Evolutionary conservation across 1,140 invertebrate genomes (phyloP).

Genomic region (Trichonephila clavipes): DNA sequence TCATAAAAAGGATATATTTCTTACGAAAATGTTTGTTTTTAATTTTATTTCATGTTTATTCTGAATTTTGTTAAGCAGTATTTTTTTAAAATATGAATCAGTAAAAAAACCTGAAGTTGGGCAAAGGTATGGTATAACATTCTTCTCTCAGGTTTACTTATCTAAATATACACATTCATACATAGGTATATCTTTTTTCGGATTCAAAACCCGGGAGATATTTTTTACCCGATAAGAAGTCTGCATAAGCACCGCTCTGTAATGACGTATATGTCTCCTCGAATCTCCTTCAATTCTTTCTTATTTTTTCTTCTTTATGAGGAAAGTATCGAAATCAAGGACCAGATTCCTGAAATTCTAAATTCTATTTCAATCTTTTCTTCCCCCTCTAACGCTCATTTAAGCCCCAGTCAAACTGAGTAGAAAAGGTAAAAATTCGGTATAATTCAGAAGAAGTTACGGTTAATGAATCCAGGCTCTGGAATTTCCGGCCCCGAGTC

Average conservation of each 20-base stretch:
- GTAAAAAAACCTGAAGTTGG: too few species aligned
- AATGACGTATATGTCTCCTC: not conserved
- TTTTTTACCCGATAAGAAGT: not conserved
- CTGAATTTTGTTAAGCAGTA: too few species aligned
- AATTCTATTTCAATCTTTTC: slow-evolving; percentile 56
- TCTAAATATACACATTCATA: too few species aligned
- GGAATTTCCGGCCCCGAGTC: slow-evolving; percentile 46
- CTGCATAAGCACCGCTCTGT: not conserved
- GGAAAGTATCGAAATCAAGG: slow-evolving; percentile 11
- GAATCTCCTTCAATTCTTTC: too few species aligned
- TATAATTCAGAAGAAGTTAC: slow-evolving; percentile 58
- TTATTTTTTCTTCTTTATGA: not conserved
- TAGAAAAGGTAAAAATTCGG: slow-evolving; percentile 55
- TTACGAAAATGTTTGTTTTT: too few species aligned
- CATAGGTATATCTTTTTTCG: too few species aligned
- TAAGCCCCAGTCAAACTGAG: slow-evolving; percentile 5
- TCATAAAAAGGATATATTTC: too few species aligned
- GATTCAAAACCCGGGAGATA: not conserved
- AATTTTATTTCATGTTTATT: too few species aligned
- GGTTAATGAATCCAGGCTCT: slow-evolving; percentile 64
- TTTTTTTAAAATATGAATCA: too few species aligned
- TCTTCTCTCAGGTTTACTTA: too few species aligned
- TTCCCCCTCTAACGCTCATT: slow-evolving; percentile 13
- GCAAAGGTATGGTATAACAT: too few species aligned
- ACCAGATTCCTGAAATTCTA: slow-evolving; percentile 45